Conservation (phyloP, 2,888 invertebrate species). For the Thymelicus acteon region DNA sequence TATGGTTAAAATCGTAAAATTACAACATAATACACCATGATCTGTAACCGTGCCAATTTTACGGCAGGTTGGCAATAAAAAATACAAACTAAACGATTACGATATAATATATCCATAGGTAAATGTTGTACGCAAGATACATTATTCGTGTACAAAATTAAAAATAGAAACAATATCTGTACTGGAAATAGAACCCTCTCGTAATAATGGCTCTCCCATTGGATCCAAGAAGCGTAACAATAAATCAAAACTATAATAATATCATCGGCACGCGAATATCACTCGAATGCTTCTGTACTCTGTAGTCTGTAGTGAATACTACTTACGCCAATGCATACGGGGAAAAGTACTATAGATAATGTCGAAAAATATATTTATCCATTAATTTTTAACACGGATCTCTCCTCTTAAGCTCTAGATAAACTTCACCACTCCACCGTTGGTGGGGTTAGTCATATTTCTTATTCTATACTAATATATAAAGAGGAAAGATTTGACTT, state of each 20-base stretch:
- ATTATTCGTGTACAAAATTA: slow-evolving; percentile 40
- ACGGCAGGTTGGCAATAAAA: slow-evolving; percentile 1
- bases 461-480: no score
- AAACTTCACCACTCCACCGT: no score
- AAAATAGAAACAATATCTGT: slow-evolving; percentile 63
- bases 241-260: slow-evolving; percentile 76
- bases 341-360: background rate
- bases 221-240: slow-evolving; percentile 65
- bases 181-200: slow-evolving; percentile 67
- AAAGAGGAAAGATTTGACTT: no score
- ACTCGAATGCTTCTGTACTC: slow-evolving; percentile 28
- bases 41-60: background rate
- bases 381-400: no score
- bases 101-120: background rate
- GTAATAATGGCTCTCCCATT: slow-evolving; percentile 69
- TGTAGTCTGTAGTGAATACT: slow-evolving; percentile 1
- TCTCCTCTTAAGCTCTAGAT: no score
- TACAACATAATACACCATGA: background rate
- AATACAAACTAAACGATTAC: background rate
- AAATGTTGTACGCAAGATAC: background rate
- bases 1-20: slow-evolving; percentile 2
- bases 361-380: background rate
- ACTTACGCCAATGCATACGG: slow-evolving; percentile 2
- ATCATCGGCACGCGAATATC: slow-evolving; percentile 62
- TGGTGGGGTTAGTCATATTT: no score